Percentiles rank a stretch among this genome's conserved stretches.
These are phyloP conservation scores for Lates japonicus DNA, from an alignment of 2,797 vertebrate species.

Conservation along the genomic window DNA sequence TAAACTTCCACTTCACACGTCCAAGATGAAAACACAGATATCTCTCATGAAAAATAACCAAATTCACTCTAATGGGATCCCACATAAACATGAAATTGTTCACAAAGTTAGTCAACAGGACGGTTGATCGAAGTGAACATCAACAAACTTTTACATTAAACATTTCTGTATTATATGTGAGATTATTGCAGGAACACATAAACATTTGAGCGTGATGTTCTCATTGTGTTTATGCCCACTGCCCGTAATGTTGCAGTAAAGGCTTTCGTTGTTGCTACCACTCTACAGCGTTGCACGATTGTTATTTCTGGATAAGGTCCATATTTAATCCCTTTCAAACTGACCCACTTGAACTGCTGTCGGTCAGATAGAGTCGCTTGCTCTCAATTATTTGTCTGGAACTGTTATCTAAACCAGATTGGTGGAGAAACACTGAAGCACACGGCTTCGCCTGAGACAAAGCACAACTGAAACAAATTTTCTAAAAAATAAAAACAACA, in stretches of 20 bases:
- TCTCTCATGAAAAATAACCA: neutral
- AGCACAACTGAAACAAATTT: conserved; percentile 54
- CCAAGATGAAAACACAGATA: neutral
- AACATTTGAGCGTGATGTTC: neutral
- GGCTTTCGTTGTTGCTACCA: conserved; percentile 47
- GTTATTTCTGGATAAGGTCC: conserved; percentile 55
- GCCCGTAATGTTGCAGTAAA: conserved; percentile 7
- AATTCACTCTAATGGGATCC: neutral
- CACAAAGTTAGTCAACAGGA: neutral
- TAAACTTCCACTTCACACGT: no score
- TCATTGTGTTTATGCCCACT: conserved; percentile 21
- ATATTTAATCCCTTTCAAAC: conserved; percentile 21
- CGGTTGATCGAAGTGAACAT: neutral
- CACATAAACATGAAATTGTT: no score
- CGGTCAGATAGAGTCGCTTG: conserved; percentile 48
- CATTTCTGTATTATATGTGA: neutral
- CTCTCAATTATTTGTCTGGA: conserved; percentile 42
- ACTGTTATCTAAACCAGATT: conserved; percentile 57
- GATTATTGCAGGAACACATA: neutral
- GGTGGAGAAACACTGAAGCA: conserved; percentile 43
- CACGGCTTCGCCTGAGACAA: conserved; percentile 57
- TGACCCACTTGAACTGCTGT: conserved; percentile 53
- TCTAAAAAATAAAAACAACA: conserved; percentile 55
- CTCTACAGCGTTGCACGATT: conserved; percentile 37
- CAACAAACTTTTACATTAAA: neutral